Conservation (phyloP, 2,113 vertebrate species). For the Bos indicus region DNA sequence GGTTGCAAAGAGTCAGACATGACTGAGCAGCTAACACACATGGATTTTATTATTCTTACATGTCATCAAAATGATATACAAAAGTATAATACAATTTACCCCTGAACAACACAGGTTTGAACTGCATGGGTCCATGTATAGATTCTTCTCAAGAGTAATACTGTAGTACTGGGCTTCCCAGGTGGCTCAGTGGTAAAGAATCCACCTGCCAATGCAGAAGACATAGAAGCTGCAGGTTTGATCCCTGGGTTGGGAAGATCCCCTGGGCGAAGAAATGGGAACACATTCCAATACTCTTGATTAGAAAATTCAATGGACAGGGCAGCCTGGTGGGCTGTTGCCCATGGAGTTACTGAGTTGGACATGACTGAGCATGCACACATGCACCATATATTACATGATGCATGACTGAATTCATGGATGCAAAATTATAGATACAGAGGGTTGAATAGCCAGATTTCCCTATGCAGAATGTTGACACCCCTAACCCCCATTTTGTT, state of each 20-base stretch:
- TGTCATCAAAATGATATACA: not conserved
- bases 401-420: not conserved
- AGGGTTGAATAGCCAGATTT: not conserved
- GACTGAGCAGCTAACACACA: too few relatives aligned
- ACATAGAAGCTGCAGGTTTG: not conserved
- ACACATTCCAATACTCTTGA: not conserved
- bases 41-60: not conserved
- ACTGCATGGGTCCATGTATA: not conserved
- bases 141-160: not conserved
- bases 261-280: accelerated
- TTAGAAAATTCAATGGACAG: not conserved
- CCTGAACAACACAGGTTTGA: not conserved
- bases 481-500: not conserved
- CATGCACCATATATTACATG: not conserved
- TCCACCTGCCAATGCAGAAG: not conserved
- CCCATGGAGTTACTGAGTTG: not conserved
- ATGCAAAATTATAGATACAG: not conserved
- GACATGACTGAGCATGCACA: not conserved
- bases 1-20: too few relatives aligned
- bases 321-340: not conserved
- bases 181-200: not conserved
- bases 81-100: not conserved
- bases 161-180: not conserved
- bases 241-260: not conserved
- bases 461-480: not conserved